phyloP scores from a whole-genome alignment of 2,797 vertebrate genomes.

The Gobio occitaniae region DNA sequence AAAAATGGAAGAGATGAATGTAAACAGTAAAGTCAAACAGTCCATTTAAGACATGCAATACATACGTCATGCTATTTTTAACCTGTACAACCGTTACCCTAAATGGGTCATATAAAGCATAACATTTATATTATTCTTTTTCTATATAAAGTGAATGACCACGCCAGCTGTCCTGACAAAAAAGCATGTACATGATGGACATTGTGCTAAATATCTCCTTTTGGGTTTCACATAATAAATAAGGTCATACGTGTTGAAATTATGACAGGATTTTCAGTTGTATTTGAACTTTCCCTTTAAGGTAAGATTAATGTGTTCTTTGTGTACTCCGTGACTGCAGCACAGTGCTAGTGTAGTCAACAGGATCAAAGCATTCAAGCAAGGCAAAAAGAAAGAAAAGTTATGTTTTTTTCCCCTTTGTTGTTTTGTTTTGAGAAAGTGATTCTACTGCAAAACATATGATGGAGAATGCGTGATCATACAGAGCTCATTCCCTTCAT shows the following conservation, averaged over 20 bases:
- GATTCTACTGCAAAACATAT: neutral
- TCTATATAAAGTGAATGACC: neutral
- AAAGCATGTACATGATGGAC: neutral
- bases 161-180: neutral
- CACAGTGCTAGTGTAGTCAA: conserved; percentile 11
- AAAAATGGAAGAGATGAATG: neutral
- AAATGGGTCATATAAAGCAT: neutral
- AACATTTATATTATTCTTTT: neutral
- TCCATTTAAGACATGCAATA: neutral
- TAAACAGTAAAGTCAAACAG: conserved; percentile 69
- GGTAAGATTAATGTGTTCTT: conserved; percentile 1
- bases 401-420: neutral
- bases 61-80: neutral
- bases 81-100: too few species aligned
- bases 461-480: neutral
- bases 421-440: conserved; percentile 6
- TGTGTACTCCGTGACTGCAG: neutral
- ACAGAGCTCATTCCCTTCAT: neutral
- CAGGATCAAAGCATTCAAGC: conserved; percentile 23
- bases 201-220: neutral
- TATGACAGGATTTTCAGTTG: neutral
- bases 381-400: neutral
- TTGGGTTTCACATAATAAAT: neutral
- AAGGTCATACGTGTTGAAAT: neutral
- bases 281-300: conserved; percentile 8